phyloP scores from a whole-genome alignment of 2,888 invertebrate genomes.

The Drosophila bunnanda region DNA sequence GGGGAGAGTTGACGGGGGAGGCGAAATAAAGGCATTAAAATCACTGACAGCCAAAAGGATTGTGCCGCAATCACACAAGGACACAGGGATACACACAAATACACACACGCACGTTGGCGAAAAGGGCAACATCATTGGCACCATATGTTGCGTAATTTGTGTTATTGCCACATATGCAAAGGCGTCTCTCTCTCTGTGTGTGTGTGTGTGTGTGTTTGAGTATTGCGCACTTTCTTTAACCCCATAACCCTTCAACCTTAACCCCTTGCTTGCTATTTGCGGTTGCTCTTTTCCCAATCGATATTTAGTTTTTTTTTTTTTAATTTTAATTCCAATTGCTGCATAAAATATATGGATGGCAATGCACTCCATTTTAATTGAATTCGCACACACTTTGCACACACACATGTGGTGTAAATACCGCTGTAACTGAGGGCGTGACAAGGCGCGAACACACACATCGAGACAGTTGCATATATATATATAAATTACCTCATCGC shows the following conservation, averaged over 20 bases:
- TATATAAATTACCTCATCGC: slow-evolving; percentile 76
- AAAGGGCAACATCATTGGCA: slow-evolving; percentile 84
- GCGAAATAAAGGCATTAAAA: slow-evolving; percentile 82
- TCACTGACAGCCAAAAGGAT: slow-evolving; percentile 81
- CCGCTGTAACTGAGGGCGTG: slow-evolving; percentile 13
- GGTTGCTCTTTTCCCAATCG: slow-evolving; percentile 58
- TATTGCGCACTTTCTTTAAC: slow-evolving; percentile 42
- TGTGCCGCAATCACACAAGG: slow-evolving; percentile 60
- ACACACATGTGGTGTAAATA: slow-evolving; percentile 10
- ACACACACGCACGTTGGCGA: slow-evolving; percentile 53
- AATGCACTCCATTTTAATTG: slow-evolving; percentile 78
- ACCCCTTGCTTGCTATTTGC: slow-evolving; percentile 1
- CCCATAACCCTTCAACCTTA: slow-evolving; percentile 21
- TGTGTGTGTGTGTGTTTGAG: slow-evolving; percentile 9
- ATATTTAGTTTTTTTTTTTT: slow-evolving; percentile 69
- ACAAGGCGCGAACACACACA: slow-evolving; percentile 40
- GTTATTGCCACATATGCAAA: slow-evolving; percentile 78
- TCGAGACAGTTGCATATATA: slow-evolving; percentile 63
- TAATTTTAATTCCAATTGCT: slow-evolving; percentile 74
- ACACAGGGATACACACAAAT: slow-evolving; percentile 9
- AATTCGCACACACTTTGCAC: slow-evolving; percentile 51
- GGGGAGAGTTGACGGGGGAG: slow-evolving; percentile 49
- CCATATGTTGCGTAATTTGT: slow-evolving; percentile 85
- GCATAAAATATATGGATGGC: slow-evolving; percentile 68
- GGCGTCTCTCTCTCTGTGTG: neutral